Base-by-base conservation (phyloP, 92 coral and sea anemone species). In the Micromussa lordhowensis region DNA sequence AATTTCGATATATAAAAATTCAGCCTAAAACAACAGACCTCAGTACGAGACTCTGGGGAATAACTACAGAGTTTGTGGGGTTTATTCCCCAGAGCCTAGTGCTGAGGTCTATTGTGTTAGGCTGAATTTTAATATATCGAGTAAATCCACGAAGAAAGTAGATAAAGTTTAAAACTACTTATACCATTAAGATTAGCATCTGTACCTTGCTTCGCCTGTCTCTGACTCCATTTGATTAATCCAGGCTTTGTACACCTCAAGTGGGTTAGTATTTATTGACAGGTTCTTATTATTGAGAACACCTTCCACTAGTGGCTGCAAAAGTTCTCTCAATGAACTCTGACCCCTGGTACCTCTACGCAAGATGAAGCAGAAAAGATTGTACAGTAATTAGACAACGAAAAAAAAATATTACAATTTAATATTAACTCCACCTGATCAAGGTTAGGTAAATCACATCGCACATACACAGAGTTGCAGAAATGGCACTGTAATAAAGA, bases 191-290 rank as follows among this genome's bases (percentile, higher is more conserved):
- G 18, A 16, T 55, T 6, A 8, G 16, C 63, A 29, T 77, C 72
- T 89, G 14, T 79, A 97, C 99, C 98, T 95, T 19, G 98, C 90
- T 79, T 95, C 85, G 83, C 99, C 99, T 34, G 98, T 97, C 81
- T 95, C 99, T 5, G 97, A 88, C 83, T 97, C 99, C 93, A 90
- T 92, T 63, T 97, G 99, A 83, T 97, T 97, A 36, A 97, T 90
- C 99, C 99, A 97, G 16, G 93, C 93, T 80, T 97, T 97, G 92
- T 97, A 97, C 57, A 97, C 95, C 72, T 97, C 99, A 38, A 94
- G 88, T 16, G 99, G 99, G 88, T 94, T 94, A 78, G 98, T 94
- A 85, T 96, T 94, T 21, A 96, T 95, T 57, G 94, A 93, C 44
- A 97, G 91, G 77, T 93, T 95, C 69, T 90, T 93, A 86, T 97